Evolutionary conservation across 1,140 invertebrate species (phyloP).

Genomic region (Arion vulgaris): DNA sequence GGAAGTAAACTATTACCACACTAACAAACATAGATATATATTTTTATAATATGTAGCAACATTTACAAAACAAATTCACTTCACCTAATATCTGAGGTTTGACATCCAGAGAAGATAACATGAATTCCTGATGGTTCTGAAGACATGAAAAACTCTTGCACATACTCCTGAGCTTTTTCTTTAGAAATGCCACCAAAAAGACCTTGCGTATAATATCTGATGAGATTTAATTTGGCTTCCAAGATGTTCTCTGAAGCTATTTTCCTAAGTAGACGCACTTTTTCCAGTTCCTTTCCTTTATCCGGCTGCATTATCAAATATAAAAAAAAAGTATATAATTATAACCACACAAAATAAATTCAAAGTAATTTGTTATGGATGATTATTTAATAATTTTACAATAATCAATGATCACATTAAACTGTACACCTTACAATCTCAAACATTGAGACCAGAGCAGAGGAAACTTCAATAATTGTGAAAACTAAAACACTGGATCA

Average conservation of each 20-base stretch:
- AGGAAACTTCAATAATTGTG: too few species aligned
- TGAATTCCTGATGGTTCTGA: conserved; percentile 60
- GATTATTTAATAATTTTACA: too few species aligned
- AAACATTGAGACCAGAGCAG: too few species aligned
- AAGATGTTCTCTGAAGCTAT: conserved; percentile 50
- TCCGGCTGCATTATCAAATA: background rate
- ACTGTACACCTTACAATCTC: too few species aligned
- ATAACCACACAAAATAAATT: too few species aligned
- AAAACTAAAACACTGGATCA: too few species aligned
- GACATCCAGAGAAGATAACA: conserved; percentile 59
- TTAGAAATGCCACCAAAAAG: conserved; percentile 64
- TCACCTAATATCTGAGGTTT: conserved; percentile 70
- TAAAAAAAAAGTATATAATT: background rate
- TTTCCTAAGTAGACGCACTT: conserved; percentile 64
- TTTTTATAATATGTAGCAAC: too few species aligned
- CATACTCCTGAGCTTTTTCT: conserved; percentile 58
- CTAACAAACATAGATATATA: too few species aligned
- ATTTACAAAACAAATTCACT: background rate
- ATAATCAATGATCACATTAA: too few species aligned
- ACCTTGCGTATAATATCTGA: conserved; percentile 58
- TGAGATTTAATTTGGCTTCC: conserved; percentile 61
- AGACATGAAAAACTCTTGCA: conserved; percentile 63
- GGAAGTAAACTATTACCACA: too few species aligned
- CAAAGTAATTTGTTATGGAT: too few species aligned
- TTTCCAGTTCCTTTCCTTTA: conserved; percentile 42